Conservation (phyloP, 2,888 invertebrate species). For the Pinctada fucata region DNA sequence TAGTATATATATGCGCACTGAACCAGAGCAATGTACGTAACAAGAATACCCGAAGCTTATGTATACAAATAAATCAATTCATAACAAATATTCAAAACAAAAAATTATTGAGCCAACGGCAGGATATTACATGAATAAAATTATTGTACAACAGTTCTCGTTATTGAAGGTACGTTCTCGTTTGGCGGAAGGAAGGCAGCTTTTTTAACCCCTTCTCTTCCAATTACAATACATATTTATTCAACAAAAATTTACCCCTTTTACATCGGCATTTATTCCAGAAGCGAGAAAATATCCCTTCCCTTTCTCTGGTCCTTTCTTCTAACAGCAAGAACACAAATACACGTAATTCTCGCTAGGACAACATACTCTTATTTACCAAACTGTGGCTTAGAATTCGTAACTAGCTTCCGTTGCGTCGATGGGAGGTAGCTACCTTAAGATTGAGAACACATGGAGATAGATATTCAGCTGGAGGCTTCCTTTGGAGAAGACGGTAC, state of each 20-base stretch:
- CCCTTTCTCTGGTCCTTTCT: too few relatives aligned
- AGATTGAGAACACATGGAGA: neutral
- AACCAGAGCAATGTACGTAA: too few relatives aligned
- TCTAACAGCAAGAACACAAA: too few relatives aligned
- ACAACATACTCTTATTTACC: too few relatives aligned
- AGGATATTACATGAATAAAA: neutral
- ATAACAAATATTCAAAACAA: neutral
- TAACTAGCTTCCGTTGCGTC: neutral
- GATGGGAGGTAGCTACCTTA: constrained; percentile 24
- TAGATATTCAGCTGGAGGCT: constrained; percentile 19
- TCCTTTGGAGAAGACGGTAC: constrained; percentile 24
- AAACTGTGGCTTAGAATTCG: neutral
- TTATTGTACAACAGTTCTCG: neutral
- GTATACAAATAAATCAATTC: neutral
- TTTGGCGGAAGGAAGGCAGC: neutral
- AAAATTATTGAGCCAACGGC: neutral
- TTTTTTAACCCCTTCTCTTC: neutral
- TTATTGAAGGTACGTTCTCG: neutral
- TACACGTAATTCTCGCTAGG: too few relatives aligned
- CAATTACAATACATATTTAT: too few relatives aligned
- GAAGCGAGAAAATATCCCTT: too few relatives aligned
- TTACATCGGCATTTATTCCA: too few relatives aligned
- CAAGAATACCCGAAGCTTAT: neutral
- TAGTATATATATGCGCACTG: too few relatives aligned
- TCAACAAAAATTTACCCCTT: too few relatives aligned